A percentile compares a stretch with the other conserved stretches of the same genome.
These are phyloP conservation scores for Blastobasis lacticolella DNA, from an alignment of 2,888 invertebrate species.

Conservation along the genomic window DNA sequence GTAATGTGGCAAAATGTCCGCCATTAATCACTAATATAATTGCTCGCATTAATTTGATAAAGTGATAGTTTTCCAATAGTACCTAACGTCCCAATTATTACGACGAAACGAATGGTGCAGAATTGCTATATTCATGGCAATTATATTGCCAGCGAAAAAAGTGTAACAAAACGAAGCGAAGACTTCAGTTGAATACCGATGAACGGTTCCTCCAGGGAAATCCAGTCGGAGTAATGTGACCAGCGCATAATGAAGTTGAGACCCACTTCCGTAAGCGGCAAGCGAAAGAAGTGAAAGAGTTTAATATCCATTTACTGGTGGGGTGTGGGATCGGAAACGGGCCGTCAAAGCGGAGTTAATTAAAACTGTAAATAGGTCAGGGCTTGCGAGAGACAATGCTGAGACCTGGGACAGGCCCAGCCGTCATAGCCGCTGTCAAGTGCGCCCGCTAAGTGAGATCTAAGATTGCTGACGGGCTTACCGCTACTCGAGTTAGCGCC, in stretches of 20 bases:
- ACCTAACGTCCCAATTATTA: no score
- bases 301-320: slow-evolving; percentile 28
- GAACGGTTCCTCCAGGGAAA: slow-evolving; percentile 37
- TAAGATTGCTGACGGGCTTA: slow-evolving; percentile 39
- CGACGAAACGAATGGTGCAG: background rate
- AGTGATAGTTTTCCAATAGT: no score
- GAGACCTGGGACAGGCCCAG: slow-evolving; percentile 24
- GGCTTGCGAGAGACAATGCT: slow-evolving; percentile 47
- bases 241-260: slow-evolving; percentile 40
- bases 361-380: slow-evolving; percentile 52
- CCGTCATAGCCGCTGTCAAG: slow-evolving; percentile 50
- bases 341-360: slow-evolving; percentile 55
- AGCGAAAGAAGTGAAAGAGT: slow-evolving; percentile 24
- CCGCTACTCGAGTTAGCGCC: slow-evolving; percentile 8
- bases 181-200: slow-evolving; percentile 30
- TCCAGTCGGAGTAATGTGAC: slow-evolving; percentile 36
- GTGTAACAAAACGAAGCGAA: background rate
- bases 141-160: background rate
- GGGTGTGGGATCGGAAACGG: slow-evolving; percentile 42
- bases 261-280: slow-evolving; percentile 29
- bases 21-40: no score
- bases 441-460: slow-evolving; percentile 39
- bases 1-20: no score
- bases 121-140: background rate
- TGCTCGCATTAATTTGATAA: no score